Evolutionary conservation across 1,140 invertebrate genomes (phyloP), one percentile per base, ranked within the genome.

Genomic region (Drosophila virilis): DNA sequence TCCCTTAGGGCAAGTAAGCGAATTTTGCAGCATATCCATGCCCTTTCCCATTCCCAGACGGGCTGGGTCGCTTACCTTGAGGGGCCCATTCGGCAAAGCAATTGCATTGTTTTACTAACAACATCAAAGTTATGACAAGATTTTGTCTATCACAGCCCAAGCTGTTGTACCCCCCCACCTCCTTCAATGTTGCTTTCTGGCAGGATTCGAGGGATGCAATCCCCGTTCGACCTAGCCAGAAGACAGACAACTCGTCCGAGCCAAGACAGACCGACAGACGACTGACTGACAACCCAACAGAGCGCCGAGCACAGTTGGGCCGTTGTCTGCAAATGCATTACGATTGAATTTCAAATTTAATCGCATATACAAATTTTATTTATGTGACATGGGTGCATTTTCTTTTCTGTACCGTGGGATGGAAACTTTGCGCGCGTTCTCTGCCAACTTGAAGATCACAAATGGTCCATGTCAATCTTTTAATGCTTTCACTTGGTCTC

Each of bases 71-170:
- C 64, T 77, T 67, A 66, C 84, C 84, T 83, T 80, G 55, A 77
- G 80, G 73, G 48, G 58, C 57, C 51, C 62, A 67, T 62, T 64
- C 65, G 64, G 64, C 61, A 10, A 74, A 69, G 71, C 85, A 84
- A 89, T 84, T 78, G 64, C 84, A 65, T 89, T 89, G 84, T 89
- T 89, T 89, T 89, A 90, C 85, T 84, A 77, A 89, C 66, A 89
- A 88, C 86, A 90, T 90, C 88, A 90, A 90, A 90, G 88, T 90
- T 90, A 90, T 90, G 88, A 90, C 88, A 90, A 83, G 88, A 90
- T 90, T 90, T 90, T 90, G 86, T 90, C 86, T 90, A 90, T 86
- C 86, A 90, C 48, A 40, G 33, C 69, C 66, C 69, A 67, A 67
- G 68, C 57, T 77, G 62, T 74, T 38, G 12, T 17, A 17, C 17